Base-by-base conservation (phyloP, 2,113 vertebrate species). In the Noctilio leporinus region DNA sequence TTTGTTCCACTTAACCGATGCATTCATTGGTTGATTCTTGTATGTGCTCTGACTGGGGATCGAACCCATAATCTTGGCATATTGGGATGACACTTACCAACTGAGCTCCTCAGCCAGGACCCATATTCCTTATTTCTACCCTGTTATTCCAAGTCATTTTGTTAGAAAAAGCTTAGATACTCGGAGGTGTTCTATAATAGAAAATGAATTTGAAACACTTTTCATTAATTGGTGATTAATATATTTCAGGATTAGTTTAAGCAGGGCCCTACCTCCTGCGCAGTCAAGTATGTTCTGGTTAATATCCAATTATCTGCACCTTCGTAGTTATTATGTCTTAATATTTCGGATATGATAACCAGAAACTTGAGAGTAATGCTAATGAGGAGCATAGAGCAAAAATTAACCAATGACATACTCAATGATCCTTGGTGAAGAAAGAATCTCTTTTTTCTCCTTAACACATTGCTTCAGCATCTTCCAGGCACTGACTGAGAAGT, bases 221-320 rank as follows among this genome's bases (percentile, higher is more conserved):
- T 99, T 98, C 99, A 99, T 99, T 99, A 99, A 99, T 99, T 99
- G 98, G 98, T 98, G 99, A 99, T 99, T 99, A 99, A 99, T 99
- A 99, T 98, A 98, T 99, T 99, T 99, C 98, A 99, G 99, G 98
- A 98, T 99, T 99, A 99, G 99, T 99, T 99, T 99, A 99, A 98
- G 98, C 98, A 98, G 98, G 98, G 98, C 96, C 98, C 98, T 99
- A 99, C 99, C 98, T 99, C 99, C 99, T 99, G 99, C 98, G 99
- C 99, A 99, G 99, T 99, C 99, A 99, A 99, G 99, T 99, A 99
- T 99, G 99, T 98, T 99, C 99, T 99, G 98, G 99, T 99, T 99
- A 99, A 99, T 99, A 99, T 99, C 99, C 99, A 99, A 99, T 99
- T 99, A 99, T 98, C 98, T 98, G 98, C 98, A 99, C 99, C 99